A percentile compares a stretch with the other conserved stretches of the same genome.
Evolutionary conservation across 53 echinoderm and acorn worm species (phyloP).

Genomic region (Stichopus horrens): DNA sequence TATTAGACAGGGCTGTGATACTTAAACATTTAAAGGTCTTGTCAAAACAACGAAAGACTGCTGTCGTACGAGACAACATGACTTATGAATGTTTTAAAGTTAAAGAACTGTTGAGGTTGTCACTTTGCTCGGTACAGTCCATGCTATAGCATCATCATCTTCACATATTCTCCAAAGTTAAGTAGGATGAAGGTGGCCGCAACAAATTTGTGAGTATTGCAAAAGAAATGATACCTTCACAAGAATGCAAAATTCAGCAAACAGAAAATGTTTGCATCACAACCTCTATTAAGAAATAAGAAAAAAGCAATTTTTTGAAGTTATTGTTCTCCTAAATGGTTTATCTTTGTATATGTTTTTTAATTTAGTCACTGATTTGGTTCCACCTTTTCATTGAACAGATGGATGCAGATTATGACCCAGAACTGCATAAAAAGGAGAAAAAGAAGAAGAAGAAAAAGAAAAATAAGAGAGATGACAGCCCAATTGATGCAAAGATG

Average conservation of each 20-base stretch:
- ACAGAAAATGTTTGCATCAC: not conserved
- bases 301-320: no score
- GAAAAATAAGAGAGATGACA: conserved; percentile 40
- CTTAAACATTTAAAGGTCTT: no score
- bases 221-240: not conserved
- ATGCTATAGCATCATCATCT: not conserved
- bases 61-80: no score
- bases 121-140: not conserved
- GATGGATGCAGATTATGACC: conserved; percentile 95
- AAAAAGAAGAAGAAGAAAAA: conserved; percentile 35
- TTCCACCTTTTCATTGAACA: not conserved
- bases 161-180: not conserved
- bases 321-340: not conserved
- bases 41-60: no score
- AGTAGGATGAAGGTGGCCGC: not conserved
- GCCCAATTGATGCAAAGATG: not conserved
- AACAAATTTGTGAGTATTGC: not conserved
- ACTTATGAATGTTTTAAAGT: no score
- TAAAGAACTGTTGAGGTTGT: not conserved
- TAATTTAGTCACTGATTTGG: not conserved
- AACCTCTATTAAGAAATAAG: not conserved
- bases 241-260: not conserved
- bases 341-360: not conserved
- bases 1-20: no score
- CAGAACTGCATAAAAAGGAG: conserved; percentile 44